These are phyloP conservation scores for Lagopus leucura DNA, from an alignment of 2,113 vertebrate species.

Conservation along the genomic window DNA sequence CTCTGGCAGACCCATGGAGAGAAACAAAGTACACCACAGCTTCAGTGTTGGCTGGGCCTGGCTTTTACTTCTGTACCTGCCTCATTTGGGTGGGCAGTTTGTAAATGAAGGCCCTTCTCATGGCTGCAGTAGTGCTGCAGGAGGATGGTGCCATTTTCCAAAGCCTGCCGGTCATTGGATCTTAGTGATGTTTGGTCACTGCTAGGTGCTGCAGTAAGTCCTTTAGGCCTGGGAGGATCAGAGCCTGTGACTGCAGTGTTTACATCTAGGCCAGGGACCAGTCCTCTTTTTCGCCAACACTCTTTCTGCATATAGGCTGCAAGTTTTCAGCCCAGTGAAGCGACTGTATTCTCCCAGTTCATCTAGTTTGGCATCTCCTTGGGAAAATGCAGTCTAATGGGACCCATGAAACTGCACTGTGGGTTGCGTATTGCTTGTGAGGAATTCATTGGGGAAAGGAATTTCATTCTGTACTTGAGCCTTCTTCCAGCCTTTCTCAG, in stretches of 20 bases:
- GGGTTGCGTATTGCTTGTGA: not conserved
- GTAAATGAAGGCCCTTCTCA: not conserved
- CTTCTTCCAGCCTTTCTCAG: constrained; percentile 37
- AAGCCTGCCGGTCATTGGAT: not conserved
- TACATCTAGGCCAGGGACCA: not conserved
- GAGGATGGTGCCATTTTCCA: not conserved
- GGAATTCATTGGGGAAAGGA: not conserved
- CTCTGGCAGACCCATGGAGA: fast-evolving
- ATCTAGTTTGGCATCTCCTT: constrained; percentile 23
- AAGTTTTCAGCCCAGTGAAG: constrained; percentile 12
- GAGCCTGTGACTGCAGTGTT: not conserved
- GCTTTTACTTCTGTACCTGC: not conserved
- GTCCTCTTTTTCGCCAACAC: not conserved
- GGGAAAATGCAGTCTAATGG: not conserved
- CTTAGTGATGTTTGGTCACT: not conserved
- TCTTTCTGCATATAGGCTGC: not conserved
- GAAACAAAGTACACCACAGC: fast-evolving
- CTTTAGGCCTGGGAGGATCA: not conserved
- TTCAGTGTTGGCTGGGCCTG: fast-evolving
- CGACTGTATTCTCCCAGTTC: constrained; percentile 32
- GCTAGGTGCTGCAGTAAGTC: not conserved
- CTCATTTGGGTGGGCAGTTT: not conserved
- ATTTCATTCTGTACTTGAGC: constrained; percentile 44
- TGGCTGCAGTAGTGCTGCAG: not conserved
- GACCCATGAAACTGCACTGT: not conserved